phyloP scores from a whole-genome alignment of 2,113 vertebrate species.

The Sapayoa aenigma region DNA sequence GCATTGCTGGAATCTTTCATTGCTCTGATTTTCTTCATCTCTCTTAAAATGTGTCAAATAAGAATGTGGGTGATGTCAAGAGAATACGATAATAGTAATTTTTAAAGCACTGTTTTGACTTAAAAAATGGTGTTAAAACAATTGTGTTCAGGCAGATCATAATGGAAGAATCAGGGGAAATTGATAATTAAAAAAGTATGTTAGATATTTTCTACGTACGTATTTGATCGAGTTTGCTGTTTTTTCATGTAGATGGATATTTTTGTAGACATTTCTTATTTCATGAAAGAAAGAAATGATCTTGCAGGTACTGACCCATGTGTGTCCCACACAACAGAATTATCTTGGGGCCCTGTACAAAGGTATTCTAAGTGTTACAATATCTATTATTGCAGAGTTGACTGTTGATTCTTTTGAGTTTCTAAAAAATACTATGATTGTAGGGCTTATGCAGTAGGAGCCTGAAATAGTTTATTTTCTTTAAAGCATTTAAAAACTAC shows the following conservation, averaged over 20 bases:
- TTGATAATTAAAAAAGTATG: background rate
- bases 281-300: background rate
- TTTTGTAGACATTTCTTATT: background rate
- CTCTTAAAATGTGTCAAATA: background rate
- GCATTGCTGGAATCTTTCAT: background rate
- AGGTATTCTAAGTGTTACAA: background rate
- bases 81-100: background rate
- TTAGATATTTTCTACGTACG: background rate
- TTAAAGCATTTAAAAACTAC: background rate
- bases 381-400: background rate
- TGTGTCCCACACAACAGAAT: background rate
- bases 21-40: constrained; percentile 8
- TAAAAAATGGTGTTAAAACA: background rate
- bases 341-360: fast-evolving
- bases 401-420: background rate
- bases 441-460: background rate
- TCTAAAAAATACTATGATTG: background rate
- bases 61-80: background rate
- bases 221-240: background rate
- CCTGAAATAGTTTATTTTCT: background rate
- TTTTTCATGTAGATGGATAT: background rate
- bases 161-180: background rate
- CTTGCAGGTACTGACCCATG: background rate
- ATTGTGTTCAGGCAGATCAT: background rate
- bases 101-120: constrained; percentile 29